Conservation (phyloP, 2,797 vertebrate species). For the Oreochromis mossambicus region DNA sequence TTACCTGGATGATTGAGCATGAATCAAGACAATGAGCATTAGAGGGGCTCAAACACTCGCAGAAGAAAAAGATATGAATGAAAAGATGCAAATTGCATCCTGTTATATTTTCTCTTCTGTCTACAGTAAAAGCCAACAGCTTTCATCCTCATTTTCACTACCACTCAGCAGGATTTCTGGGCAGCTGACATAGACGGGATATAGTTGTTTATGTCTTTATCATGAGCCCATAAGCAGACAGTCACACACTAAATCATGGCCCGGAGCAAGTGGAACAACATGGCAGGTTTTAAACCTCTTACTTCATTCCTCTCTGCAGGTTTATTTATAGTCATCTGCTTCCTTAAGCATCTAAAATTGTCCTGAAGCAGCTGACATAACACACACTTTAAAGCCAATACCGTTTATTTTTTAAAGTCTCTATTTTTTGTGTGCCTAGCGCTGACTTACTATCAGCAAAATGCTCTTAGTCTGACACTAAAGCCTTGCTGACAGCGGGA, state of each 20-base stretch:
- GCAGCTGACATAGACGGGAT: not conserved
- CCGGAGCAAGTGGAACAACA: slow-evolving; percentile 26
- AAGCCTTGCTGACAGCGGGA: slow-evolving; percentile 10
- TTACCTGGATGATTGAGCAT: not conserved
- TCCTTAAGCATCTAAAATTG: not conserved
- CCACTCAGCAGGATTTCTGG: not conserved
- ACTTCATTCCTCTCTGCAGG: slow-evolving; percentile 23
- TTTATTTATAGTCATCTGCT: slow-evolving; percentile 47
- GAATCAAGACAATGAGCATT: not conserved
- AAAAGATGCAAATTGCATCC: not conserved
- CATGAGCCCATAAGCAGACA: slow-evolving; percentile 37
- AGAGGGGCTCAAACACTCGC: not conserved
- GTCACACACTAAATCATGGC: slow-evolving; percentile 26
- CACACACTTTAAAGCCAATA: not conserved
- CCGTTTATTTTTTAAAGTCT: not conserved
- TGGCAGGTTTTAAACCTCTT: slow-evolving; percentile 46
- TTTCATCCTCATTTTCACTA: not conserved
- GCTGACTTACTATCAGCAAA: not conserved
- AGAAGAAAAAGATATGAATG: not conserved
- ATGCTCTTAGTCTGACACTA: not conserved
- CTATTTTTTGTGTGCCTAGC: not conserved
- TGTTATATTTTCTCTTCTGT: not conserved
- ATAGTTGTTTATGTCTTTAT: not conserved
- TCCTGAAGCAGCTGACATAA: slow-evolving; percentile 4
- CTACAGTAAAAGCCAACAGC: not conserved